These are phyloP conservation scores for Sepioteuthis lessoniana DNA, from an alignment of 2,888 invertebrate genomes.

Conservation along the genomic window DNA sequence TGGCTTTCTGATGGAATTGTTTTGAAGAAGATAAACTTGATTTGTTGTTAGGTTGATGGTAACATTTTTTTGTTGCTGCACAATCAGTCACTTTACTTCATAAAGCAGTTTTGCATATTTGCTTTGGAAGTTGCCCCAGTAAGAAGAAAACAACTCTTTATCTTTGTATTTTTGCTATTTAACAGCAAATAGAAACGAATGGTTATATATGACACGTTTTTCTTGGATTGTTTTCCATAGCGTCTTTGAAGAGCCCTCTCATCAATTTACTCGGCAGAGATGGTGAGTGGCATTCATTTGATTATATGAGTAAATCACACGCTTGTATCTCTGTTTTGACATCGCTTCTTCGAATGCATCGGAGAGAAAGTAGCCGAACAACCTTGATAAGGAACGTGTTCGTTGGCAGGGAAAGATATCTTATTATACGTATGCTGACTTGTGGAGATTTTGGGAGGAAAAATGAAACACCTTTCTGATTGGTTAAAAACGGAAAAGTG, in stretches of 20 bases:
- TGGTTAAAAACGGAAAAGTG: neutral
- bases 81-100: no score
- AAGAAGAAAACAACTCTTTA: neutral
- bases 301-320: neutral
- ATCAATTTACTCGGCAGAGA: neutral
- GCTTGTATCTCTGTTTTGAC: neutral
- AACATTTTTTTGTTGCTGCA: no score
- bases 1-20: no score
- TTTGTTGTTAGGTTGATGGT: no score
- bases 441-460: neutral
- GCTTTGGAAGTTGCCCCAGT: no score
- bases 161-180: neutral
- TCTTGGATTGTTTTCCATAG: neutral
- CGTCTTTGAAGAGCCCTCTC: neutral
- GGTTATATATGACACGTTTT: neutral
- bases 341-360: neutral
- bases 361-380: neutral
- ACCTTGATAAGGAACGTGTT: neutral
- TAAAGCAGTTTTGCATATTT: no score
- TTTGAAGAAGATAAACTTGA: no score
- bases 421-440: neutral
- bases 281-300: neutral
- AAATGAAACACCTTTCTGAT: constrained; percentile 9
- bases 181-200: neutral
- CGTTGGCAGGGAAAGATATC: neutral